Evolutionary conservation across 2,113 vertebrate genomes (phyloP).

Genomic region (Notechis scutatus): DNA sequence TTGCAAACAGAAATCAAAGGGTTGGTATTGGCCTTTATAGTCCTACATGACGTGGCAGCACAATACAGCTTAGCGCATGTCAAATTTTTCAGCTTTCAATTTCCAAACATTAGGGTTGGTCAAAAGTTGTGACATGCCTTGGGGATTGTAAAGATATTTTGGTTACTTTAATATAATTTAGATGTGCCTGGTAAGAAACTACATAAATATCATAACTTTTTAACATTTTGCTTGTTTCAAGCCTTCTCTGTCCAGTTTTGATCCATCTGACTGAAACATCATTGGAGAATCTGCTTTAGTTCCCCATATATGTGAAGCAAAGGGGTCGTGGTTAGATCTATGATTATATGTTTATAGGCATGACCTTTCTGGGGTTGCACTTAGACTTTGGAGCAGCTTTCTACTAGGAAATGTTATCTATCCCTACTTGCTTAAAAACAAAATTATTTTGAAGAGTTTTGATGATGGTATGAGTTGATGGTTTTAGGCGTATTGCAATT

Average conservation of each 20-base stretch:
- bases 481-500: neutral
- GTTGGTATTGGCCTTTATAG: neutral
- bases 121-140: too few relatives aligned
- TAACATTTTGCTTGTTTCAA: too few relatives aligned
- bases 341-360: neutral
- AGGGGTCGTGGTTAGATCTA: neutral
- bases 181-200: too few relatives aligned
- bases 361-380: neutral
- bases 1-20: neutral
- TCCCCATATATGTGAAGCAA: neutral
- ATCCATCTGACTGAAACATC: neutral
- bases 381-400: neutral
- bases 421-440: neutral
- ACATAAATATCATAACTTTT: too few relatives aligned
- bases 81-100: too few relatives aligned
- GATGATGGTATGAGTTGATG: neutral
- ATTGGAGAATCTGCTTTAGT: neutral
- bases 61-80: neutral
- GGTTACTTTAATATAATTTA: too few relatives aligned
- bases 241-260: neutral
- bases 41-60: neutral
- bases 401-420: neutral
- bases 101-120: too few relatives aligned
- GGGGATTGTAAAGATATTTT: too few relatives aligned
- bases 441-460: neutral